Conservation (phyloP, 2,888 invertebrate genomes). For the Hecatera dysodea region DNA sequence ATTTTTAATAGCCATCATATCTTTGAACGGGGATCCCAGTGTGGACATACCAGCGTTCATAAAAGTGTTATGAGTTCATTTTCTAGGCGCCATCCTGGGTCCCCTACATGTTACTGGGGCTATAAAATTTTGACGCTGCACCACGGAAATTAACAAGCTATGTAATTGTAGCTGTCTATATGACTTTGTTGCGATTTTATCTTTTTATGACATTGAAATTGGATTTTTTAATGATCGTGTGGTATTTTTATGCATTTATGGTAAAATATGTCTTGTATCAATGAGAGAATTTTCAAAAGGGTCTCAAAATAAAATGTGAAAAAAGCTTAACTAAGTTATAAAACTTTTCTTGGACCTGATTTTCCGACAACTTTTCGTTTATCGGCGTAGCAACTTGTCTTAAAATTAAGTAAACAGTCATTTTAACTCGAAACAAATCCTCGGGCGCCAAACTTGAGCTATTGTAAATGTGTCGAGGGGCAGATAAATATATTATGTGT, state of each 20-base stretch:
- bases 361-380: slow-evolving; percentile 47
- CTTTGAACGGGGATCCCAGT: slow-evolving; percentile 72
- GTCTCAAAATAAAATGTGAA: neutral
- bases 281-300: too few relatives aligned
- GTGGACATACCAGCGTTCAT: slow-evolving; percentile 77
- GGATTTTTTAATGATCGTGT: slow-evolving; percentile 6
- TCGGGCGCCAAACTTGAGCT: slow-evolving; percentile 82
- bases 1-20: slow-evolving; percentile 86
- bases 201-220: slow-evolving; percentile 10
- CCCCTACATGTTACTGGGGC: slow-evolving; percentile 52
- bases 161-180: slow-evolving; percentile 57
- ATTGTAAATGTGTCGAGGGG: slow-evolving; percentile 89
- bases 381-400: slow-evolving; percentile 53
- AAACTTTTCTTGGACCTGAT: neutral
- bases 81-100: slow-evolving; percentile 73
- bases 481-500: slow-evolving; percentile 90
- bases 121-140: slow-evolving; percentile 69
- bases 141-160: slow-evolving; percentile 62
- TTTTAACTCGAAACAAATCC: slow-evolving; percentile 82
- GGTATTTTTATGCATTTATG: neutral
- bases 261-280: neutral
- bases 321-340: neutral
- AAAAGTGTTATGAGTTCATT: slow-evolving; percentile 90
- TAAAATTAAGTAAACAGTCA: slow-evolving; percentile 76
- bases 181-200: slow-evolving; percentile 50